Evolutionary conservation across 2,113 vertebrate species (phyloP).

Genomic region (Campylomormyrus numenius): DNA sequence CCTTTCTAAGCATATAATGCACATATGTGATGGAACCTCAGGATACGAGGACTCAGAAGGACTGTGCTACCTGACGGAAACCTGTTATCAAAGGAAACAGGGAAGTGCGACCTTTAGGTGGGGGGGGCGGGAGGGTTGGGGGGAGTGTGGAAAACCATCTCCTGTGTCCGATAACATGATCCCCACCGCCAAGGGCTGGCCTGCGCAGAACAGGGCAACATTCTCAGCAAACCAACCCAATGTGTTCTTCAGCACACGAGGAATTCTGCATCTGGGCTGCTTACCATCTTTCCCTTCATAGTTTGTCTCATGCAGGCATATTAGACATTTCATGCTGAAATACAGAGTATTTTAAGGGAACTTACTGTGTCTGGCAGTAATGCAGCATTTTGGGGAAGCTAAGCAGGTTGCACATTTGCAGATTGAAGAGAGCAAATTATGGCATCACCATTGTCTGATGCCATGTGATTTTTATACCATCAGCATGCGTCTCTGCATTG

Average conservation of each 20-base stretch:
- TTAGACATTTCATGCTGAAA: neutral
- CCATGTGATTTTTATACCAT: neutral
- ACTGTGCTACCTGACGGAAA: neutral
- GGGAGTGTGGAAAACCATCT: neutral
- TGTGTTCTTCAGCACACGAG: neutral
- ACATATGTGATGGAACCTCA: neutral
- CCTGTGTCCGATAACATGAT: neutral
- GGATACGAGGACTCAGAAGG: neutral
- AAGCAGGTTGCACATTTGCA: neutral
- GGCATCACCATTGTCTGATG: neutral
- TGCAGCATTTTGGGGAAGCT: neutral
- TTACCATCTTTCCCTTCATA: neutral
- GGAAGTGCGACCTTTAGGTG: neutral
- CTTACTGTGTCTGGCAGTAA: neutral
- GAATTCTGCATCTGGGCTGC: neutral
- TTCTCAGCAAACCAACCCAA: neutral
- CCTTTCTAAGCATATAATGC: neutral
- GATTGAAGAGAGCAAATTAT: neutral
- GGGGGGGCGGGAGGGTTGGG: too few species aligned
- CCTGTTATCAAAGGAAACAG: neutral
- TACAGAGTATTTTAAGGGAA: neutral
- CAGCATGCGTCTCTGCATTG: neutral
- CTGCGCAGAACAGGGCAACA: neutral
- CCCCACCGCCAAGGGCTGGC: neutral
- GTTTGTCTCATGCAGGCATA: neutral